Percentiles rank a stretch among this genome's conserved stretches.
phyloP scores from a whole-genome alignment of 2,113 vertebrate genomes.

The Hippocampus comes region DNA sequence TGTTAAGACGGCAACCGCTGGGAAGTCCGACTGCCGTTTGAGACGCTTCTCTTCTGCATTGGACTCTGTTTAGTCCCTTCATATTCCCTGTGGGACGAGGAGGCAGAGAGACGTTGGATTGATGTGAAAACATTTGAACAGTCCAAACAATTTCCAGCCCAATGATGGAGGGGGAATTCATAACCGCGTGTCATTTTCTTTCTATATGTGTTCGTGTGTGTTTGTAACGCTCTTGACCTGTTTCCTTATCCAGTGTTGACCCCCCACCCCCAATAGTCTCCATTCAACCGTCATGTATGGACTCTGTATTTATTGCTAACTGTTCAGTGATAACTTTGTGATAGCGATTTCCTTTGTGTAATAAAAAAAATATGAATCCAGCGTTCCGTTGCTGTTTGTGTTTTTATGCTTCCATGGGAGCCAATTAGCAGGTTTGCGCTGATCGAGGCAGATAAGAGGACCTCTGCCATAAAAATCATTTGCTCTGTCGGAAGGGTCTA shows the following conservation, averaged over 20 bases:
- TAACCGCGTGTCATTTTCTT: conserved; percentile 50
- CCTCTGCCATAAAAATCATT: conserved; percentile 26
- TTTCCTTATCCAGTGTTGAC: conserved; percentile 30
- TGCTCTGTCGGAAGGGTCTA: no score
- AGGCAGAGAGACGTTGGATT: conserved; percentile 50
- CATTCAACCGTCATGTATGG: conserved; percentile 59
- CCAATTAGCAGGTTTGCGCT: background rate
- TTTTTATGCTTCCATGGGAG: background rate
- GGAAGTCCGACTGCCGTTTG: conserved; percentile 26
- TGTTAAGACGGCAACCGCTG: conserved; percentile 37
- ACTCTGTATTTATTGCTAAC: conserved; percentile 74
- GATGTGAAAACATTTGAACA: conserved; percentile 44
- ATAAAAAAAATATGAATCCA: conserved; percentile 65
- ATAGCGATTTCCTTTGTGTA: conserved; percentile 72
- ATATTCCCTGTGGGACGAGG: conserved; percentile 35
- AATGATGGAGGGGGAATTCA: conserved; percentile 32
- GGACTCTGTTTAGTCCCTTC: conserved; percentile 38
- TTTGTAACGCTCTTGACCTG: conserved; percentile 42
- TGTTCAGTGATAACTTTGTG: conserved; percentile 73
- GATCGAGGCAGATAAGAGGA: background rate
- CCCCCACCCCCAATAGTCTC: conserved; percentile 47
- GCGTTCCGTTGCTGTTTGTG: conserved; percentile 1
- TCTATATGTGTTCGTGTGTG: conserved; percentile 28
- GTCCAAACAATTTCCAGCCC: conserved; percentile 26
- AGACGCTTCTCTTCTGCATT: conserved; percentile 38